These are phyloP conservation scores for Loxodonta africana DNA, from an alignment of 2,113 vertebrate genomes.

Conservation along the genomic window DNA sequence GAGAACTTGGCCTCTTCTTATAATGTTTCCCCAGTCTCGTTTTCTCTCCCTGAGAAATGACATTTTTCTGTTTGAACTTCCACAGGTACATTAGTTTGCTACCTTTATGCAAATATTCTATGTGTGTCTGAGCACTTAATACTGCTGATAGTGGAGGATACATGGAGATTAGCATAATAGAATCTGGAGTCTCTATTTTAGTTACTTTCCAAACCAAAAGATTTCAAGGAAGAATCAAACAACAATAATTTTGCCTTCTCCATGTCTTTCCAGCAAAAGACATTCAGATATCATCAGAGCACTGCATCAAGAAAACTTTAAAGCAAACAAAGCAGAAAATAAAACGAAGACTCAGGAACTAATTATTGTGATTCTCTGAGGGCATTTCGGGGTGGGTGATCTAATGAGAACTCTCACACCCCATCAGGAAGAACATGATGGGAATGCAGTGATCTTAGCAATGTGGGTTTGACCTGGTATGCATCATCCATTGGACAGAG, in stretches of 20 bases:
- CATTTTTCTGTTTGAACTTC: not conserved
- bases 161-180: fast-evolving
- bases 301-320: constrained; percentile 69
- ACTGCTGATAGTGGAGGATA: not conserved
- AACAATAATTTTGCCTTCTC: constrained; percentile 25
- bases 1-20: not conserved
- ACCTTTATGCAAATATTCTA: not conserved
- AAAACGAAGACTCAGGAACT: constrained; percentile 79
- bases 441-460: constrained; percentile 69
- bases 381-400: constrained; percentile 81
- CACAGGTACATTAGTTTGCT: not conserved
- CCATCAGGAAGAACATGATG: constrained; percentile 73
- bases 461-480: constrained; percentile 62
- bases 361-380: constrained; percentile 78
- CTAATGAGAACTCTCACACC: constrained; percentile 79
- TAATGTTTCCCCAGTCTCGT: not conserved
- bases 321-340: constrained; percentile 83
- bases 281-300: constrained; percentile 61
- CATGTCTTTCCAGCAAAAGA: constrained; percentile 48
- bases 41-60: not conserved
- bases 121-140: not conserved
- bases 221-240: not conserved
- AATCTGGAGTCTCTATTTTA: not conserved
- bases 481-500: constrained; percentile 64
- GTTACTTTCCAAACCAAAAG: constrained; percentile 25